These are phyloP conservation scores for Pteropus alecto DNA, from an alignment of 2,113 vertebrate species.

Conservation along the genomic window DNA sequence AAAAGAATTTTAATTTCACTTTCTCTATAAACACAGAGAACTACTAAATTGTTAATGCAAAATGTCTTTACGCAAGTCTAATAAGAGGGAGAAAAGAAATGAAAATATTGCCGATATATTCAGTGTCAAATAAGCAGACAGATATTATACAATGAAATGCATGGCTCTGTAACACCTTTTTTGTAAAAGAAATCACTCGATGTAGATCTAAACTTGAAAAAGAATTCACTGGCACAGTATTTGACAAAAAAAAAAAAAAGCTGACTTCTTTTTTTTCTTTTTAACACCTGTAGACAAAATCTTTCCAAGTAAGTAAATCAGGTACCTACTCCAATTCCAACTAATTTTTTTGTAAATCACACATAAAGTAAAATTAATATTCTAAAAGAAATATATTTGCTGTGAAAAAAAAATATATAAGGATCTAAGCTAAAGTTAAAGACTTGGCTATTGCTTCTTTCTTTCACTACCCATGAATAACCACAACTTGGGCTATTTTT, in stretches of 20 bases:
- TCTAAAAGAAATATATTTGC: background rate
- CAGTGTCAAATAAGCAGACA: constrained; percentile 48
- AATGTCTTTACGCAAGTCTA: background rate
- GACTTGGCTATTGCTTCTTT: background rate
- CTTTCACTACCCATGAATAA: background rate
- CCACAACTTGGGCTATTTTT: background rate
- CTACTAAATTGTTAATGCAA: constrained; percentile 26
- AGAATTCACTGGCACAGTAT: constrained; percentile 38
- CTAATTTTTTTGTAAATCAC: background rate
- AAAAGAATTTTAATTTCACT: constrained; percentile 3
- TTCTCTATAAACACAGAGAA: background rate
- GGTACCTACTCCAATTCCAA: background rate
- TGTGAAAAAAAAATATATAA: background rate
- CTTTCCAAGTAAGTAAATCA: constrained; percentile 27
- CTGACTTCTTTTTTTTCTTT: background rate
- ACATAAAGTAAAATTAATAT: constrained; percentile 11
- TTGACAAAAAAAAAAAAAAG: background rate
- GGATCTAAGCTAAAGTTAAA: background rate
- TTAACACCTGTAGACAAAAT: constrained; percentile 30
- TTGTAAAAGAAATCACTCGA: constrained; percentile 24
- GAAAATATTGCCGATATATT: constrained; percentile 23
- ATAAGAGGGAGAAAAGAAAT: constrained; percentile 13
- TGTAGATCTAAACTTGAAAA: constrained; percentile 48
- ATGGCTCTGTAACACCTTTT: constrained; percentile 44
- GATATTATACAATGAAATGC: background rate